phyloP scores from a whole-genome alignment of 2,888 invertebrate genomes.

The Drosophila paracracens region DNA sequence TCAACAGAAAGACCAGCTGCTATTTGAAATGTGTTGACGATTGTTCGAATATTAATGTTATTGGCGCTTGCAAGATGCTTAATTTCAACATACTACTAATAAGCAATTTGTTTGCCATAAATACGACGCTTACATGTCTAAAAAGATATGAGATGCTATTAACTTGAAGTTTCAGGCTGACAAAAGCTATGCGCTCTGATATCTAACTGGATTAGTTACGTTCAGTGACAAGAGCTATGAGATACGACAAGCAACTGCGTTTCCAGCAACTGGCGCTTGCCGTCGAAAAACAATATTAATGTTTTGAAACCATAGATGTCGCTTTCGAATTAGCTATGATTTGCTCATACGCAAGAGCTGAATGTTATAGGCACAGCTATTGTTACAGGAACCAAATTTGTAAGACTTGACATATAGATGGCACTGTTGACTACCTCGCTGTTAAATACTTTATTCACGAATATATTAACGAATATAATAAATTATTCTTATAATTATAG shows the following conservation, averaged over 20 bases:
- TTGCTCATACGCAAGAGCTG: background rate
- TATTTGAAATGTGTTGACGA: background rate
- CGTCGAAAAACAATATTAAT: background rate
- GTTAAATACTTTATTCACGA: background rate
- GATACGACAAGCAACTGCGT: background rate
- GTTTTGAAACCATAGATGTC: background rate
- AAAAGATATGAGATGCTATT: no score
- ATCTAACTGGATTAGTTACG: accelerated
- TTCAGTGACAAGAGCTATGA: background rate
- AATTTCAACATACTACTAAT: background rate
- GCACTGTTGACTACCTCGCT: background rate
- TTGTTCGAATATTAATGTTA: no score
- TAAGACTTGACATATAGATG: background rate
- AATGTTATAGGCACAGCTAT: background rate
- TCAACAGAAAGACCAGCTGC: background rate
- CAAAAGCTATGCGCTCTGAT: background rate
- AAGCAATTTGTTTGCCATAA: no score
- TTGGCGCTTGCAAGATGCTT: no score
- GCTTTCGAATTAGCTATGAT: background rate
- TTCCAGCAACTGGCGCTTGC: background rate
- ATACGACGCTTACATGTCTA: background rate
- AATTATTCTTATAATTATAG: background rate
- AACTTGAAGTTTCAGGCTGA: background rate
- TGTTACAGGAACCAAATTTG: background rate
- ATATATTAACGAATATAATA: background rate